Percentiles rank a stretch among this genome's conserved stretches.
These are phyloP conservation scores for Lepus oiostolus DNA, from an alignment of 2,797 vertebrate species.

Conservation along the genomic window DNA sequence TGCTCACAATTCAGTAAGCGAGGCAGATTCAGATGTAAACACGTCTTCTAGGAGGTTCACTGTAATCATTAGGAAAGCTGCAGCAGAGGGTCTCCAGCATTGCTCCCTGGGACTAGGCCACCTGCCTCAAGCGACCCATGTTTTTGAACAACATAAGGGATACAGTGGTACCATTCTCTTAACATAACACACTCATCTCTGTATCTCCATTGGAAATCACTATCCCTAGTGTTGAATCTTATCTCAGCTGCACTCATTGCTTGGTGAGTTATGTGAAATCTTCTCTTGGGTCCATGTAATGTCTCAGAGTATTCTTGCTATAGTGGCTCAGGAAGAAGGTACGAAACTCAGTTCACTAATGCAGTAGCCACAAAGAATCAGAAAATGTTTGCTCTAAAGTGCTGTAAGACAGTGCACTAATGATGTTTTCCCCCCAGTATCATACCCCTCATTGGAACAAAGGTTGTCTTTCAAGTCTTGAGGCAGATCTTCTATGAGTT, in stretches of 20 bases:
- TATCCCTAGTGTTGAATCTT: background rate
- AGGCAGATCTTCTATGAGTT: background rate
- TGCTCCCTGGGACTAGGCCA: background rate
- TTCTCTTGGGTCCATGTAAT: background rate
- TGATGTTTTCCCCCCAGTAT: background rate
- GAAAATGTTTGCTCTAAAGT: background rate
- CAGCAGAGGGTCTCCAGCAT: background rate
- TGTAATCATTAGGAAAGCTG: background rate
- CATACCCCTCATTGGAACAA: background rate
- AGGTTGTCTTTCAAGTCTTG: background rate
- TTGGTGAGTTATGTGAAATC: background rate
- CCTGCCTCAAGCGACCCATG: background rate
- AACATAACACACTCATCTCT: background rate
- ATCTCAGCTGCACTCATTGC: background rate
- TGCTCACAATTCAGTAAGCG: background rate
- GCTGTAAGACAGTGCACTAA: background rate
- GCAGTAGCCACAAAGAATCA: background rate
- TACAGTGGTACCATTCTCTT: background rate
- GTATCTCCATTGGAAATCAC: background rate
- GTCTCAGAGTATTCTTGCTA: background rate
- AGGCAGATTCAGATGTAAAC: background rate
- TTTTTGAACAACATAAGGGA: background rate
- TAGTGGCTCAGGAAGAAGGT: background rate
- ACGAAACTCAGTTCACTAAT: background rate
- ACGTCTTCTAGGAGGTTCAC: background rate